Base-by-base conservation (phyloP, 2,113 vertebrate genomes). In the Elephantulus edwardii region DNA sequence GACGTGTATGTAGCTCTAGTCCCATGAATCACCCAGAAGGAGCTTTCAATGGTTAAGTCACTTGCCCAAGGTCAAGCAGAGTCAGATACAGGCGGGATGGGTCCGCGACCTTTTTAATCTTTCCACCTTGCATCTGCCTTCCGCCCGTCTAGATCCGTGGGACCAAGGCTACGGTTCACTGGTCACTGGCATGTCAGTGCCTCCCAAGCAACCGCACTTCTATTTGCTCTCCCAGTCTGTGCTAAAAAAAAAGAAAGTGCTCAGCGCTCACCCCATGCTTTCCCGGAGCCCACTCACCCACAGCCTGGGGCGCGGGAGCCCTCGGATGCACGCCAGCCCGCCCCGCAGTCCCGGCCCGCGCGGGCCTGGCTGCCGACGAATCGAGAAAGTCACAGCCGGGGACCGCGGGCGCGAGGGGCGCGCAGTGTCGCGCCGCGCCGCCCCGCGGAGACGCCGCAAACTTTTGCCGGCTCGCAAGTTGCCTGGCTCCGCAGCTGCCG, bases 391-490 rank as follows among this genome's bases (percentile, higher is more conserved):
- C 83, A 74, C 89, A 76, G 42, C 46, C 81, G 22, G 64, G 12
- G 56, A 38, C 84, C 91, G 85, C 50, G 81, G 76, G 77, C 87
- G 68, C 92, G 64, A 28, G 60, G 89, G 79, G 71, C 74, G 75
- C 78, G 88, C 35, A 12, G 82, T 30, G 93, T 50, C 71, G n/a
- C n/a, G 56, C 20, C 56, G 50, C 4, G 54, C 56, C 89, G 72
- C 74, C 83, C 80, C 90, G 62, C 91, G 83, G 88, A 58, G 83
- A 38, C 83, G 91, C 92, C 58, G 91, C 94, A 95, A 95, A 93
- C 94, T 96, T 96, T 96, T 93, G 89, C 94, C 91, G 76, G 94
- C 84, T 89, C 64, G 87, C 75, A 77, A 85, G 89, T 94, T 90
- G 95, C 89, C 54, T 16, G 88, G 89, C 83, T 86, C 38, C 0